phyloP scores from a whole-genome alignment of 2,113 vertebrate genomes.

The Perca flavescens region DNA sequence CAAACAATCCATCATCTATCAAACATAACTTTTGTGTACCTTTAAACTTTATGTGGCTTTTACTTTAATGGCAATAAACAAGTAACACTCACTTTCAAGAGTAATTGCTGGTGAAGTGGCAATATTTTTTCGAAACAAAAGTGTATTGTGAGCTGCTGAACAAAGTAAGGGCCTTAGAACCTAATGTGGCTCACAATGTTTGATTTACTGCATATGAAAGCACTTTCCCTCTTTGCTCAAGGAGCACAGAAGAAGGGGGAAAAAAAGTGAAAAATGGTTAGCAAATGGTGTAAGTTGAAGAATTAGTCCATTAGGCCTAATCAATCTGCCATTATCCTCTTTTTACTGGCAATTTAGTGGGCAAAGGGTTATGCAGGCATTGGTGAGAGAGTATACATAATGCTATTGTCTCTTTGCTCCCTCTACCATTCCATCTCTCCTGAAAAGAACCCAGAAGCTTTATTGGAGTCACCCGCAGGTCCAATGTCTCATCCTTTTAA shows the following conservation, averaged over 20 bases:
- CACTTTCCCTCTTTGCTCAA: slow-evolving; percentile 67
- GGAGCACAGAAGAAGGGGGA: slow-evolving; percentile 22
- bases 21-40: slow-evolving; percentile 10
- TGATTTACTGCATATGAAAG: slow-evolving; percentile 88
- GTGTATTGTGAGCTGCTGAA: slow-evolving; percentile 75
- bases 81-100: slow-evolving; percentile 29
- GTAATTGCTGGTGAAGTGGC: slow-evolving; percentile 44
- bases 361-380: slow-evolving; percentile 72
- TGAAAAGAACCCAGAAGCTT: slow-evolving; percentile 69
- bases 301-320: slow-evolving; percentile 90
- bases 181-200: slow-evolving; percentile 60
- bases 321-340: slow-evolving; percentile 89
- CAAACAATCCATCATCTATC: slow-evolving; percentile 46
- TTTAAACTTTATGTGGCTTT: slow-evolving; percentile 43
- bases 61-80: slow-evolving; percentile 42
- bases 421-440: slow-evolving; percentile 50
- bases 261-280: slow-evolving; percentile 64
- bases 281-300: slow-evolving; percentile 83
- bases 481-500: slow-evolving; percentile 82
- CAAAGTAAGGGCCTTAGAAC: slow-evolving; percentile 59
- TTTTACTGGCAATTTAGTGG: slow-evolving; percentile 79
- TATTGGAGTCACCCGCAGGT: slow-evolving; percentile 65
- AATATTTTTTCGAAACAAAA: slow-evolving; percentile 78
- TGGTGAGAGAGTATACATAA: slow-evolving; percentile 72
- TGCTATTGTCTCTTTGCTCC: slow-evolving; percentile 72